A percentile compares a stretch with the other conserved stretches of the same genome.
These are phyloP conservation scores for Drosophila ercepeae DNA, from an alignment of 1,140 invertebrate species.

Conservation along the genomic window DNA sequence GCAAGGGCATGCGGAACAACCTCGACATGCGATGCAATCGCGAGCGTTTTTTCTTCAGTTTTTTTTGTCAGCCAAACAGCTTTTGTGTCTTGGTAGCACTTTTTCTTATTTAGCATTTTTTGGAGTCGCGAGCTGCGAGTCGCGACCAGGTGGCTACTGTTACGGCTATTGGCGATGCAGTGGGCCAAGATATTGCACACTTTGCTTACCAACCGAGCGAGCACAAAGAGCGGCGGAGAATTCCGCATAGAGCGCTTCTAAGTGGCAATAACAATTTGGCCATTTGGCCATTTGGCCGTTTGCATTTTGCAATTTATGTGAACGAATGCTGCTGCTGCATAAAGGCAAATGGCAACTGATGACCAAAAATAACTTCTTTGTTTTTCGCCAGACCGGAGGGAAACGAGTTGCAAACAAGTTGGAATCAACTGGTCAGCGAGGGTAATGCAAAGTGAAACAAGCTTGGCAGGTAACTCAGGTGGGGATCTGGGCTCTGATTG, in stretches of 20 bases:
- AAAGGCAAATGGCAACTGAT: slow-evolving; percentile 49
- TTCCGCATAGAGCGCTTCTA: slow-evolving; percentile 47
- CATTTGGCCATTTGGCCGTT: slow-evolving; percentile 66
- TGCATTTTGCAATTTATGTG: slow-evolving; percentile 65
- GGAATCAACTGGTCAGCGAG: slow-evolving; percentile 41
- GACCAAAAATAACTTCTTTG: slow-evolving; percentile 45
- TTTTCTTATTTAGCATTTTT: slow-evolving; percentile 31
- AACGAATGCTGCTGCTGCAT: slow-evolving; percentile 28
- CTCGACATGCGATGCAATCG: slow-evolving; percentile 64
- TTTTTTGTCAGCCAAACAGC: slow-evolving; percentile 13
- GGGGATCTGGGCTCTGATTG: slow-evolving; percentile 26
- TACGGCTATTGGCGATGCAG: slow-evolving; percentile 30
- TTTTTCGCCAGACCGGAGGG: slow-evolving; percentile 6
- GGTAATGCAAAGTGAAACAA: slow-evolving; percentile 55
- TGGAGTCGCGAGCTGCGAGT: slow-evolving; percentile 34
- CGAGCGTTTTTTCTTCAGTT: slow-evolving; percentile 18
- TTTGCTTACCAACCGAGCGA: slow-evolving; percentile 1
- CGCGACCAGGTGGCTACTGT: slow-evolving; percentile 57
- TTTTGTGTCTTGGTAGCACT: slow-evolving; percentile 62
- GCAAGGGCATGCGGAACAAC: slow-evolving; percentile 57
- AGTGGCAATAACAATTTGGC: slow-evolving; percentile 76
- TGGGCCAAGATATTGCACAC: slow-evolving; percentile 41
- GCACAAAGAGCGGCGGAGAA: slow-evolving; percentile 12
- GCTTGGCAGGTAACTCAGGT: slow-evolving; percentile 50
- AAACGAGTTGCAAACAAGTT: slow-evolving; percentile 51